Evolutionary conservation across 2,797 vertebrate genomes (phyloP).

Genomic region (Garrulus glandarius): DNA sequence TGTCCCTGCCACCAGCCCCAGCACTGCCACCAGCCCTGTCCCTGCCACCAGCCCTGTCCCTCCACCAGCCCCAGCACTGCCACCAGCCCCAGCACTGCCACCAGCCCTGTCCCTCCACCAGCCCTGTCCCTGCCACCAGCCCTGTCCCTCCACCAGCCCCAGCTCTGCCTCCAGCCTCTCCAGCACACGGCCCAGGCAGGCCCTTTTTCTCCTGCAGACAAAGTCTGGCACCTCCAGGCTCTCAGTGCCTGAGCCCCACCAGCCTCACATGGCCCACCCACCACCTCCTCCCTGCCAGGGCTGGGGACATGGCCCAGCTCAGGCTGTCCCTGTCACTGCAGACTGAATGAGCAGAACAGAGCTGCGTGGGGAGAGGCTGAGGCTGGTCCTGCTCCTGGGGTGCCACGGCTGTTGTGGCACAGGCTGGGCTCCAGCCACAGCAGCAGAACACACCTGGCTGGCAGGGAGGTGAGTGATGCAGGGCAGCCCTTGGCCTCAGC

Average conservation of each 20-base stretch:
- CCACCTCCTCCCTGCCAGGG: neutral
- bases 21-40: neutral
- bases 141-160: neutral
- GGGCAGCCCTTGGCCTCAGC: neutral
- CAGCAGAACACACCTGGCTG: neutral
- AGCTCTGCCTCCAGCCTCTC: neutral
- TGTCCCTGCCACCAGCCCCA: neutral
- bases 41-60: neutral
- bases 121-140: neutral
- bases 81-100: neutral
- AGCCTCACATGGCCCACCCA: neutral
- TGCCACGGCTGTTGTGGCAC: fast-evolving
- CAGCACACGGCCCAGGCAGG: neutral
- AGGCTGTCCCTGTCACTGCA: neutral
- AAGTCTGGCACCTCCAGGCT: neutral
- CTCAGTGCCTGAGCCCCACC: neutral
- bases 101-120: neutral
- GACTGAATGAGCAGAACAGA: neutral
- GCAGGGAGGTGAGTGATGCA: neutral
- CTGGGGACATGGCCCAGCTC: neutral
- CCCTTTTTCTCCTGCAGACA: neutral
- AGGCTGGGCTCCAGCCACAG: neutral
- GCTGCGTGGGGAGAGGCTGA: neutral
- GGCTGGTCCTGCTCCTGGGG: neutral
- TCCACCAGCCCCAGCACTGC: neutral